These are phyloP conservation scores for Stenoptilia bipunctidactyla DNA, from an alignment of 2,888 invertebrate genomes.

Conservation along the genomic window DNA sequence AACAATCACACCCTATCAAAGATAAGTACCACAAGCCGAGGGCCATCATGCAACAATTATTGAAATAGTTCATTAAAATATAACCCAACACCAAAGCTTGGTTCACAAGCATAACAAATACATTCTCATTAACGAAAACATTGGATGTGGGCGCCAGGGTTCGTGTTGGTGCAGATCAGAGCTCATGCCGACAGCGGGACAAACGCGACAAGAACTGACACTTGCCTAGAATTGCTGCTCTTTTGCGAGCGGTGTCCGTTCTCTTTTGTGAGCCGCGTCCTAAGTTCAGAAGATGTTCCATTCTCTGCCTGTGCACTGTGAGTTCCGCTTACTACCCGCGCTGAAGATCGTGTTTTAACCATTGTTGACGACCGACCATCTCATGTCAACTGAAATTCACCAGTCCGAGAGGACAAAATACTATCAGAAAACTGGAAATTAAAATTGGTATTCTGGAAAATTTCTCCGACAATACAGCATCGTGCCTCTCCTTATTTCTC, in stretches of 20 bases:
- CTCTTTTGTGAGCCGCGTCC: constrained; percentile 52
- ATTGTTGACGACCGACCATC: constrained; percentile 66
- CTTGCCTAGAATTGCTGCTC: constrained; percentile 57
- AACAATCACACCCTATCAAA: not conserved
- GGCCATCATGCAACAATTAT: not conserved
- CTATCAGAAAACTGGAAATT: constrained; percentile 37
- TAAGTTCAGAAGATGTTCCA: constrained; percentile 56
- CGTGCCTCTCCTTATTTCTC: constrained; percentile 56
- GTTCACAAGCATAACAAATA: constrained; percentile 24
- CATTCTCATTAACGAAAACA: constrained; percentile 13
- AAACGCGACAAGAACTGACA: constrained; percentile 53
- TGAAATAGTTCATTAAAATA: not conserved
- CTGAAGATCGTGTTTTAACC: constrained; percentile 71
- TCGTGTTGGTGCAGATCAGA: constrained; percentile 24
- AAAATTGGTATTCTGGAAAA: constrained; percentile 55
- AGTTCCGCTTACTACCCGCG: constrained; percentile 59
- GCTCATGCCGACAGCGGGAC: constrained; percentile 74
- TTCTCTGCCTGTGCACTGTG: constrained; percentile 52
- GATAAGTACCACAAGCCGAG: not conserved
- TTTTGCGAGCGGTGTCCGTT: constrained; percentile 56
- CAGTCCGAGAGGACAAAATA: constrained; percentile 58
- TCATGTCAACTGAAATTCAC: constrained; percentile 70
- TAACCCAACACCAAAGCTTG: constrained; percentile 30
- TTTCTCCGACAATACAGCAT: constrained; percentile 40
- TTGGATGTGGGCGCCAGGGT: constrained; percentile 15